Base-by-base conservation (phyloP, 2,888 invertebrate genomes). In the Eustalomyia histrio region DNA sequence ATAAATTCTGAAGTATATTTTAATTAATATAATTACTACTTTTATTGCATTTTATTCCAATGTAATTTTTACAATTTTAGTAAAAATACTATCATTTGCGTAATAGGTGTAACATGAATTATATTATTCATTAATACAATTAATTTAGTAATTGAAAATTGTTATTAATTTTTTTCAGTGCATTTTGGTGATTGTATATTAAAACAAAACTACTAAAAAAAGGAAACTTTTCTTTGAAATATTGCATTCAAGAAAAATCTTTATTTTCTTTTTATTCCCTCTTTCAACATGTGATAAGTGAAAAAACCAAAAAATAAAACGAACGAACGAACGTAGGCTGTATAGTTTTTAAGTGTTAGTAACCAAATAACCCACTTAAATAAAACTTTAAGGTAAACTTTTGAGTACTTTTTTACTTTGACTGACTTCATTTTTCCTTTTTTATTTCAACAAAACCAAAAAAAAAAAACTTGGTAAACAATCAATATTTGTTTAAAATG, bases 311-410 rank as follows among this genome's bases (percentile, higher is more conserved):
- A 12, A n/a, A n/a, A n/a, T n/a, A n/a, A n/a, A n/a, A n/a, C n/a
- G n/a, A n/a, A 21, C 6, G 16, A n/a, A 16, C 14, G 33, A 12
- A 24, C 21, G 21, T 72, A 73, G 78, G 67, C 72, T 29, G 60
- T 67, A 17, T n/a, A 35, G 39, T 39, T 69, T 65, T 58, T 18
- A 76, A 73, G 52, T 78, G 69, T 81, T 78, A 58, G 65, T 78
- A 81, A 74, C 76, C 69, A 81, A 78, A 81, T 81, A 81, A 80
- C 73, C 76, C 68, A 80, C 76, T 81, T 76, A 74, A 76, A 76
- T 35, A 68, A 71, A 79, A 76, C 68, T 76, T 39, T 55, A 68
- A 71, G 55, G 58, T 61, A 78, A 81, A 81, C 65, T 74, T 57
- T 10, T 57, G 14, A 57, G 50, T 29, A 47, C 60, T 64, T 17